Base-by-base conservation (phyloP, 2,888 invertebrate genomes). In the Aporophyla lueneburgensis region DNA sequence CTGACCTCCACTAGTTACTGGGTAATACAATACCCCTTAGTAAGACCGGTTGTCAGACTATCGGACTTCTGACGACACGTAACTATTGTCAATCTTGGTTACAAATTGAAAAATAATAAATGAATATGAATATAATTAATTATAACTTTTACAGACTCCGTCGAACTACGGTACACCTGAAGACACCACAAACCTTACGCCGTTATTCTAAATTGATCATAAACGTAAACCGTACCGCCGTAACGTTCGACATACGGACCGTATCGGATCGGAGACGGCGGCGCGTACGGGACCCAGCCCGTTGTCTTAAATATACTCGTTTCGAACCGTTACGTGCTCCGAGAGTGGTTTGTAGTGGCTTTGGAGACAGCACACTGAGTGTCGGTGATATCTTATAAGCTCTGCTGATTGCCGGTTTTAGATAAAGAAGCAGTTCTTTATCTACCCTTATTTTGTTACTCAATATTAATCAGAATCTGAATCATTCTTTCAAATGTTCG, bases 241-340 rank as follows among this genome's bases (percentile, higher is more conserved):
- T 84, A 76, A 80, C 81, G 85, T 80, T 59, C 75, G 71, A 58
- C 71, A 66, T 81, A 68, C 77, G 73, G 56, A 77, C 85, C 83
- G 82, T 74, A 62, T 81, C 85, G 71, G 85, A 83, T 83, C 54
- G 77, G 24, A 69, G 71, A 67, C 73, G 68, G 77, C 75, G 61
- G 76, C 71, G 67, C 70, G 68, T 81, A 83, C 83, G 83, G 83
- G 82, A 85, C 58, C 40, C 82, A 49, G 56, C 53, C 83, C 82
- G 85, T 83, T 83, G 85, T 83, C 76, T 85, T 83, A 83, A 84
- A 81, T 71, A 74, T 80, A 71, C 83, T 71, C 54, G 76, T 78
- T 80, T 76, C 61, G 14, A 56, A 80, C 65, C 74, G 78, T 78
- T 71, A 82, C 71, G 33, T 61, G n/a, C 54, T 65, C 54, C 16